Evolutionary conservation across 2,113 vertebrate genomes (phyloP), one percentile per base, ranked within the genome.

Genomic region (Alligator sinensis): DNA sequence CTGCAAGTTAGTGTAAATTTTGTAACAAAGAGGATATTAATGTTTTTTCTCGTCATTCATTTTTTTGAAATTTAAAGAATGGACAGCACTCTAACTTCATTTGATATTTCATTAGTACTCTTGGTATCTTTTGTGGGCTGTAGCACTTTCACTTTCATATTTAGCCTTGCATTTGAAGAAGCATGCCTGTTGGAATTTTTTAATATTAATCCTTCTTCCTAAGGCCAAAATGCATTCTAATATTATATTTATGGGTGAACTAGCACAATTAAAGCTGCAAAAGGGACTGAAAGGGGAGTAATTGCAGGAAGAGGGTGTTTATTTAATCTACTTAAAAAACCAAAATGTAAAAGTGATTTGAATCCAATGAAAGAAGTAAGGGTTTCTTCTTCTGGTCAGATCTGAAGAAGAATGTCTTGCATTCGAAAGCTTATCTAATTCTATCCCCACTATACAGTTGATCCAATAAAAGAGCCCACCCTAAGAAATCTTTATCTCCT

Each of bases 291-390:
- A 74, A 87, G 63, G 22, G 5, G 66, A 92, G 61, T 59, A 77
- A 63, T 47, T 82, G 80, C n/a, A 82, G 84, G 75, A 81, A 17
- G 63, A 89, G 87, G 70, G 5, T 5, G 90, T 82, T 95, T 79
- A 25, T 83, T 84, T 68, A 86, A 90, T 54, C 25, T 77, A 54
- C 89, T 92, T 81, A 83, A 47, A 94, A 95, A 91, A 85, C 76
- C 13, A 93, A 72, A 90, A 34, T 80, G 19, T 10, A 24, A 91
- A 90, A 87, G 47, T n/a, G 1, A 84, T 86, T 90, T 84, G 88
- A 92, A 85, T 90, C 59, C 28, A 22, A 3, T 28, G 27, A 83
- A 81, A 94, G 92, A 58, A 87, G 22, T 61, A 27, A 47, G 47
- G 47, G 47, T 47, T 9, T 47, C 47, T 47, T 47, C 7, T 47